Conservation (phyloP, 2,797 vertebrate species). For the Acrossocheilus wenchowensis region DNA sequence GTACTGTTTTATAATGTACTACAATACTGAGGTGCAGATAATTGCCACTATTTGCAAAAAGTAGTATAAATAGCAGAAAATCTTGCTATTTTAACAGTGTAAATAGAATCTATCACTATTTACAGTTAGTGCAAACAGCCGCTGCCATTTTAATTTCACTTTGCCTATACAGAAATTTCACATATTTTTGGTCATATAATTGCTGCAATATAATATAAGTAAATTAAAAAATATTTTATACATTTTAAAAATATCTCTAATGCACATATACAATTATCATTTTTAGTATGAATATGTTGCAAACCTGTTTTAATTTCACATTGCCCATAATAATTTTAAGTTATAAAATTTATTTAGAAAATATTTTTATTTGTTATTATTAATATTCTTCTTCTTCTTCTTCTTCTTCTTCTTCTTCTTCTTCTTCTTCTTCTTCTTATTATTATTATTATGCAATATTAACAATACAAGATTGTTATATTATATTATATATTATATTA, state of each 20-base stretch:
- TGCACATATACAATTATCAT: background rate
- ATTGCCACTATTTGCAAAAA: no score
- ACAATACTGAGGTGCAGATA: no score
- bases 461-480: no score
- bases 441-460: background rate
- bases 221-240: background rate
- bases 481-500: no score
- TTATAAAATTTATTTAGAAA: background rate
- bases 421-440: no score
- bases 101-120: no score
- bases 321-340: background rate
- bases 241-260: background rate
- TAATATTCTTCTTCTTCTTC: no score
- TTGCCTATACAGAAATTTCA: background rate
- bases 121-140: no score
- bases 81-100: no score
- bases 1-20: no score
- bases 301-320: background rate
- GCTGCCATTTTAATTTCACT: background rate
- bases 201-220: background rate
- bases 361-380: background rate
- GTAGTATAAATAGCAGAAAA: no score
- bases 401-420: no score
- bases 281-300: background rate
- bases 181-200: background rate